These are phyloP conservation scores for Crypturellus tataupa DNA, from an alignment of 2,797 vertebrate species.

Conservation along the genomic window DNA sequence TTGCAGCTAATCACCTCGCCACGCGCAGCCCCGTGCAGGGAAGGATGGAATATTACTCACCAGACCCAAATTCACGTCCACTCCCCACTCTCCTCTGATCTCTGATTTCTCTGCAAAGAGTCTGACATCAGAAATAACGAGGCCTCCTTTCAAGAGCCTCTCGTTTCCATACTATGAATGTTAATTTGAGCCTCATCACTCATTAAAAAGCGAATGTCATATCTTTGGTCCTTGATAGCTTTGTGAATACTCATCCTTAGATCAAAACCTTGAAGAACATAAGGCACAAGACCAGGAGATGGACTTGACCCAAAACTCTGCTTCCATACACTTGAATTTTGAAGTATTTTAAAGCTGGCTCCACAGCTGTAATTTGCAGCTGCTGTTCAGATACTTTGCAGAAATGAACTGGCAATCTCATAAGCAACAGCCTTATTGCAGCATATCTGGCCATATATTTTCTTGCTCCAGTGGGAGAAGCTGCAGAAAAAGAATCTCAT, in stretches of 20 bases:
- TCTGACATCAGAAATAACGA: constrained; percentile 64
- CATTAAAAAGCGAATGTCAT: not conserved
- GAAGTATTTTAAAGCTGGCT: not conserved
- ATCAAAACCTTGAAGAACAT: not conserved
- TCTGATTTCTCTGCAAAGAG: not conserved
- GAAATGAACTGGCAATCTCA: not conserved
- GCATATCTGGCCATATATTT: not conserved
- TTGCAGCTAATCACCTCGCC: constrained; percentile 2
- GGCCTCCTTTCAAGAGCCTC: constrained; percentile 9
- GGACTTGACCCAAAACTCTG: not conserved
- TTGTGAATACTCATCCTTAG: not conserved
- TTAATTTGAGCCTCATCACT: constrained; percentile 42
- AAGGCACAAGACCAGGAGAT: not conserved
- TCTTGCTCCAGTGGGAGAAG: not conserved
- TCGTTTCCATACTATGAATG: not conserved
- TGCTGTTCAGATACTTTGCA: not conserved
- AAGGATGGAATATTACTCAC: not conserved
- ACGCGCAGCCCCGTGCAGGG: not conserved
- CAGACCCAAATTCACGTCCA: not conserved
- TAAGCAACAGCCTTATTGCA: not conserved
- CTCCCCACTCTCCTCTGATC: constrained; percentile 44
- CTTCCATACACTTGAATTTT: not conserved
- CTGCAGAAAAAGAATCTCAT: not conserved
- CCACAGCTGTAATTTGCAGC: not conserved
- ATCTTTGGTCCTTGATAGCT: not conserved